These are phyloP conservation scores for Calidris pugnax DNA, from an alignment of 2,113 vertebrate species.

Conservation along the genomic window DNA sequence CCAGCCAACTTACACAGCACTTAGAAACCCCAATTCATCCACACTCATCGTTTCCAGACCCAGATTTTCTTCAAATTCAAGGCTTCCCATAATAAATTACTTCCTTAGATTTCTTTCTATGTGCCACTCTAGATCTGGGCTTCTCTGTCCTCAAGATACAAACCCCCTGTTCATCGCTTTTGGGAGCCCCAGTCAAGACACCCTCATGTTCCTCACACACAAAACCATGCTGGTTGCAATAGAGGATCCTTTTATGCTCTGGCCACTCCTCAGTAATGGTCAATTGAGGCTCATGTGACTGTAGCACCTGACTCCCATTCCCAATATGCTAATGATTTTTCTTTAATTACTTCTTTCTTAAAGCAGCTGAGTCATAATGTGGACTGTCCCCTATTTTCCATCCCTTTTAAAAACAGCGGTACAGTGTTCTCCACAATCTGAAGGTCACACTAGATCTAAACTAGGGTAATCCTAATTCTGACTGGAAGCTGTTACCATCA, in stretches of 20 bases:
- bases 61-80: too few relatives aligned
- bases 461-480: not conserved
- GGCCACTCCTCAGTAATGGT: not conserved
- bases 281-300: not conserved
- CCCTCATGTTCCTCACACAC: too few relatives aligned
- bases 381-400: not conserved
- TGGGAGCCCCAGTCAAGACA: rapidly evolving
- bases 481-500: not conserved
- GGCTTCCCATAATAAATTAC: rapidly evolving
- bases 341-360: not conserved
- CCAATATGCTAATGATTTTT: not conserved
- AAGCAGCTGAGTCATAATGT: not conserved
- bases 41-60: not conserved
- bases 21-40: not conserved
- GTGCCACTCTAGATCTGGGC: rapidly evolving
- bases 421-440: not conserved
- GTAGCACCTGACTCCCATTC: not conserved
- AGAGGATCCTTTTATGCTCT: not conserved
- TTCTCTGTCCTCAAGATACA: rapidly evolving
- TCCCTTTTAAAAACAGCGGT: not conserved
- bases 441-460: not conserved
- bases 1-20: not conserved
- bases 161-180: rapidly evolving
- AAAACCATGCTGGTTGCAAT: rapidly evolving
- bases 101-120: rapidly evolving